phyloP scores from a whole-genome alignment of 2,797 vertebrate genomes.

The Hydrolagus colliei region DNA sequence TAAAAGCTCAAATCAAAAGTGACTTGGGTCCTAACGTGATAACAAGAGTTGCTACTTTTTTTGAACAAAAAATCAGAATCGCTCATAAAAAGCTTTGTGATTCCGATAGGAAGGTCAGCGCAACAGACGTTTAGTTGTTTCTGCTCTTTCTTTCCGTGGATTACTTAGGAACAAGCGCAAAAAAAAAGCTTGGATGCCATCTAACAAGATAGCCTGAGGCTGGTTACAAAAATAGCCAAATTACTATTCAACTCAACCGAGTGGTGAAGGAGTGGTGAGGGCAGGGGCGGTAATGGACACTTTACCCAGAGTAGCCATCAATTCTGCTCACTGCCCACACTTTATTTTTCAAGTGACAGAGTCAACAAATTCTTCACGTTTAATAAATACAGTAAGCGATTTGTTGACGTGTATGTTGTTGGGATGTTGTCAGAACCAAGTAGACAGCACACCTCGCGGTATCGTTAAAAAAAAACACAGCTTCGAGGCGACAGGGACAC shows the following conservation, averaged over 20 bases:
- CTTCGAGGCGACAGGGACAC: no score
- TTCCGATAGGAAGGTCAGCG: background rate
- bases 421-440: no score
- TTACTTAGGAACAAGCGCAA: background rate
- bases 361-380: no score
- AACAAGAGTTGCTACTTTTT: no score
- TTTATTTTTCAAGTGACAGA: no score
- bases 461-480: no score
- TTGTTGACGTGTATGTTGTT: no score
- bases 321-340: no score
- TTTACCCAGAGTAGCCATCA: background rate
- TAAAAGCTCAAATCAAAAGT: background rate
- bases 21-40: background rate
- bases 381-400: no score
- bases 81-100: background rate
- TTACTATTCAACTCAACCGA: background rate
- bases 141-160: background rate
- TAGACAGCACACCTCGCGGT: no score
- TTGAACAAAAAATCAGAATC: background rate
- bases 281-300: background rate
- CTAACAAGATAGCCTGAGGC: background rate
- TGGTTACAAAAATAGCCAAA: slow-evolving; percentile 13
- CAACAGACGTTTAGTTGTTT: background rate
- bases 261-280: background rate
- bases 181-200: background rate